These are phyloP conservation scores for Scolanthus callimorphus DNA, from an alignment of 92 coral and sea anemone species.

Conservation along the genomic window DNA sequence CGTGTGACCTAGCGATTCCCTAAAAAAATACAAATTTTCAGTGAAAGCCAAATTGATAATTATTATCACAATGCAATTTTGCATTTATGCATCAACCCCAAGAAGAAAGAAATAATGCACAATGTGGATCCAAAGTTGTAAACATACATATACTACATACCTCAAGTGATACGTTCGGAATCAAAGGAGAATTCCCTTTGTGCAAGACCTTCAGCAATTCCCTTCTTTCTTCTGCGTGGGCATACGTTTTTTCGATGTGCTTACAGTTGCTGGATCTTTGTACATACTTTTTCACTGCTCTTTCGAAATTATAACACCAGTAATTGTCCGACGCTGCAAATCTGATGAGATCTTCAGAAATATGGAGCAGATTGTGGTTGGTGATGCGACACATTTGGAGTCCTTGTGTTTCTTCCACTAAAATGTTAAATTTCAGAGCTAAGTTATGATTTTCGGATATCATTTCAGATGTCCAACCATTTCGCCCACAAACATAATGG, in stretches of 20 bases:
- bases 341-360: constrained; percentile 58
- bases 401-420: constrained; percentile 68
- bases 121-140: too few relatives aligned
- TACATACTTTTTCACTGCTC: constrained; percentile 66
- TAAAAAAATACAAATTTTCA: constrained; percentile 5
- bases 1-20: constrained; percentile 20
- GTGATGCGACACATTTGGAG: constrained; percentile 69
- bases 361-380: constrained; percentile 54
- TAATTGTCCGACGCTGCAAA: constrained; percentile 60
- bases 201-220: constrained; percentile 34
- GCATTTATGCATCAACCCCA: background rate
- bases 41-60: background rate
- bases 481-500: constrained; percentile 61
- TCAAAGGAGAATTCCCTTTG: too few relatives aligned
- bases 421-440: constrained; percentile 53
- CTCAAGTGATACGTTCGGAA: too few relatives aligned
- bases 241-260: constrained; percentile 67
- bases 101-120: background rate
- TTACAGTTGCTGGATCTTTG: constrained; percentile 59
- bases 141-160: too few relatives aligned
- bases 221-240: constrained; percentile 41
- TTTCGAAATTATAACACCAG: constrained; percentile 76
- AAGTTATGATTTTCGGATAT: constrained; percentile 40
- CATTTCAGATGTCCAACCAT: constrained; percentile 60
- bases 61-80: background rate